Evolutionary conservation across 2,797 vertebrate genomes (phyloP), one percentile per base, ranked within the genome.

Genomic region (Urophycis tenuis): DNA sequence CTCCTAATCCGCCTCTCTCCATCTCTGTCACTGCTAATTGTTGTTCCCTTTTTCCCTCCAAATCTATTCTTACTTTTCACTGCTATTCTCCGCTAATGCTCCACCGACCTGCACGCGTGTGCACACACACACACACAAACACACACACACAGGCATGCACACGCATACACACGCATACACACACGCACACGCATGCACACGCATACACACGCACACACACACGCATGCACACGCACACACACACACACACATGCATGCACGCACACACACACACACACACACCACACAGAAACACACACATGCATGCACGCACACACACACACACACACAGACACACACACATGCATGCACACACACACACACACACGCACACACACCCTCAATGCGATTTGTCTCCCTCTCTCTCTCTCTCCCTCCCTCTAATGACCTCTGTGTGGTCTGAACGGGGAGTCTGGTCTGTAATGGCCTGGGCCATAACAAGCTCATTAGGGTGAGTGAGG

Each of bases 381-480:
- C 60, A 7, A 10, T 29, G 60, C 2, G n/a, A 67, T 29, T 29
- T 29, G 9, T 67, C 32, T 75, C 74, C n/a, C 45, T 49, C 10
- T 35, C 11, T 14, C 4, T 64, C 31, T 74, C 14, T 79, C 35
- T 78, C 72, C 73, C 70, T 29, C 15, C 76, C 35, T 79, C 80
- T 83, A 85, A 88, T 84, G 84, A 82, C 75, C 74, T 82, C 82
- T 82, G 77, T 32, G 84, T 84, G 82, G 69, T 49, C 75, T 76
- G 78, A 85, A 85, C 82, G 77, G 73, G 73, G 74, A 78, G 78
- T 79, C 75, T 79, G 74, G 36, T 80, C 82, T 2, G 39, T 83
- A 77, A 85, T 76, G 83, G 79, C 75, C 79, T 85, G 71, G 76
- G 75, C 83, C 79, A 78, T 89, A 90, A 90, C 41, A 75, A 91